Conservation (phyloP, 2,888 invertebrate species). For the Agrochola litura region DNA sequence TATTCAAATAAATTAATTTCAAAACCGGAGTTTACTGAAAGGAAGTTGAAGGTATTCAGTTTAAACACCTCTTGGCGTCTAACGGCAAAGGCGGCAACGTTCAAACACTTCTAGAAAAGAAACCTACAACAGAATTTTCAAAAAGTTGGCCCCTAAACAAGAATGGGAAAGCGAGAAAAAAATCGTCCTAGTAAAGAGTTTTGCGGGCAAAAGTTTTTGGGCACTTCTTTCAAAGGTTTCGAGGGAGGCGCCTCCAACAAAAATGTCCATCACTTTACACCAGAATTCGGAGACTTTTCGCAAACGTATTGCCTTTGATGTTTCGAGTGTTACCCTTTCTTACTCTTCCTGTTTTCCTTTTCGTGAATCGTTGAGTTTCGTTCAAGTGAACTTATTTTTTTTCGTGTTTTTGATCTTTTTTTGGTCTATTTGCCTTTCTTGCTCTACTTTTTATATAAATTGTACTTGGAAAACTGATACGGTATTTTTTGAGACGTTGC, state of each 20-base stretch:
- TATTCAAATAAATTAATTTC: slow-evolving; percentile 3
- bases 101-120: slow-evolving; percentile 6
- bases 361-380: slow-evolving; percentile 68
- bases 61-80: slow-evolving; percentile 30
- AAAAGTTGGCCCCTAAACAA: slow-evolving; percentile 45
- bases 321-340: slow-evolving; percentile 77
- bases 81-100: neutral
- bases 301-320: slow-evolving; percentile 80
- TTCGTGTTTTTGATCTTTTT: slow-evolving; percentile 45
- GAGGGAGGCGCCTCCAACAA: slow-evolving; percentile 74
- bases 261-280: slow-evolving; percentile 72
- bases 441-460: slow-evolving; percentile 10
- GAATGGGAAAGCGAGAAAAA: slow-evolving; percentile 51
- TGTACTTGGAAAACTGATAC: neutral
- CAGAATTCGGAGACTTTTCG: slow-evolving; percentile 71
- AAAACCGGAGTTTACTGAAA: slow-evolving; percentile 3
- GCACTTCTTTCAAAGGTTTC: slow-evolving; percentile 70
- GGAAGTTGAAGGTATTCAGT: slow-evolving; percentile 25
- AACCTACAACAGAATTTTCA: slow-evolving; percentile 4
- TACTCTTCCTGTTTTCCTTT: slow-evolving; percentile 66
- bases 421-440: slow-evolving; percentile 26
- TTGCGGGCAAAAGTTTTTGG: slow-evolving; percentile 70
- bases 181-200: slow-evolving; percentile 33
- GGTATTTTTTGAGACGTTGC: neutral
- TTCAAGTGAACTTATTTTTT: slow-evolving; percentile 54